phyloP scores from a whole-genome alignment of 2,113 vertebrate species.

The Notarius quadriscutis region DNA sequence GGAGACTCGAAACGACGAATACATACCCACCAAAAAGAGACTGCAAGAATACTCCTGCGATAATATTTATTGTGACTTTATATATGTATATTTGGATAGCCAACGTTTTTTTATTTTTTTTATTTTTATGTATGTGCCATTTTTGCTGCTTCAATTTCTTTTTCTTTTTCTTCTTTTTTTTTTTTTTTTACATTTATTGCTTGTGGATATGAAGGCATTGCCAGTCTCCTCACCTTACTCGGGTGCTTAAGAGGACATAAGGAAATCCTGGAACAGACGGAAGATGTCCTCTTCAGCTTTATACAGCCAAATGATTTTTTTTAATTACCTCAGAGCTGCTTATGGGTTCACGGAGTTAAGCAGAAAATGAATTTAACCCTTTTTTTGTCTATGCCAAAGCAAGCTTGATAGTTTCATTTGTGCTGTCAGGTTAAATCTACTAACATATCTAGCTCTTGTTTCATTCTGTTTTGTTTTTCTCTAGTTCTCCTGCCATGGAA shows the following conservation, averaged over 20 bases:
- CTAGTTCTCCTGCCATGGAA: constrained; percentile 55
- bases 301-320: constrained; percentile 68
- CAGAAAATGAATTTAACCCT: constrained; percentile 61
- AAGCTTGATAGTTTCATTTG: constrained; percentile 26
- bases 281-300: constrained; percentile 62
- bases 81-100: constrained; percentile 81
- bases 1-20: constrained; percentile 43
- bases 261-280: constrained; percentile 63
- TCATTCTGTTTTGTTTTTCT: constrained; percentile 48
- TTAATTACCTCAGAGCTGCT: constrained; percentile 78
- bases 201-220: constrained; percentile 61
- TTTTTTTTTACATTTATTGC: constrained; percentile 61
- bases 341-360: constrained; percentile 68
- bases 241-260: constrained; percentile 76
- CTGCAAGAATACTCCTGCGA: constrained; percentile 61
- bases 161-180: constrained; percentile 62
- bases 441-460: constrained; percentile 37
- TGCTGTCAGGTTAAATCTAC: constrained; percentile 25
- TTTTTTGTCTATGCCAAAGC: constrained; percentile 49
- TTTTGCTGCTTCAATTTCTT: constrained; percentile 74
- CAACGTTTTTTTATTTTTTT: constrained; percentile 63
- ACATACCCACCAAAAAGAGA: constrained; percentile 58
- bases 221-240: constrained; percentile 65
- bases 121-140: constrained; percentile 65
- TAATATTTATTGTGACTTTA: constrained; percentile 76